These are phyloP conservation scores for Pterocles gutturalis DNA, from an alignment of 2,113 vertebrate species.

Conservation along the genomic window DNA sequence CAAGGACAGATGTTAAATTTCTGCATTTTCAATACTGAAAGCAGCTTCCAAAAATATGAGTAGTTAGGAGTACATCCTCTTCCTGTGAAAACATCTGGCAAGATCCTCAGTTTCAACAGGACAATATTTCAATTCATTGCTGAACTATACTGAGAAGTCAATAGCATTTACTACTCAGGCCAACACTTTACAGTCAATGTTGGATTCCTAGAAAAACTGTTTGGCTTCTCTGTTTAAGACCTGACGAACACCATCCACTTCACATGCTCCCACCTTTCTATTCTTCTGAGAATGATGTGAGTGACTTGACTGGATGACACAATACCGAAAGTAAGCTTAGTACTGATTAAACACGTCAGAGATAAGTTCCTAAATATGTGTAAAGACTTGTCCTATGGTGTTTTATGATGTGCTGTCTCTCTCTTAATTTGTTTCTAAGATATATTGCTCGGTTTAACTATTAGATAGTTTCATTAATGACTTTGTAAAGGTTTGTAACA, in stretches of 20 bases:
- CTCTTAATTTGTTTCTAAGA: background rate
- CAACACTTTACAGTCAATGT: background rate
- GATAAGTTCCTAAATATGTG: background rate
- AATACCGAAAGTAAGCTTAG: background rate
- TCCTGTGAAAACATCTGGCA: background rate
- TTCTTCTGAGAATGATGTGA: background rate
- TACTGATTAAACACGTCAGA: fast-evolving
- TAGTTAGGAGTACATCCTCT: background rate
- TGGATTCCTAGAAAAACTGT: background rate
- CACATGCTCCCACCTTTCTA: background rate
- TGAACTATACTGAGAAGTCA: background rate
- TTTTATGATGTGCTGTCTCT: background rate
- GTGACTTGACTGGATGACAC: background rate
- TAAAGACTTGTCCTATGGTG: background rate
- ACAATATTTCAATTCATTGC: background rate
- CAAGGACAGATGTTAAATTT: background rate
- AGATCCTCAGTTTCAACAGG: background rate
- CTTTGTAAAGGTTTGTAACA: background rate
- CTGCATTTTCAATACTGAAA: background rate
- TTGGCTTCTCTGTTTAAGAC: background rate
- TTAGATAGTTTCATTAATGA: background rate
- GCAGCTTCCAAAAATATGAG: background rate
- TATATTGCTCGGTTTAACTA: background rate
- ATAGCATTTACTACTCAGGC: background rate
- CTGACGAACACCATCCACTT: background rate